phyloP scores from a whole-genome alignment of 1,140 invertebrate genomes.

The Trachymyrmex septentrionalis region DNA sequence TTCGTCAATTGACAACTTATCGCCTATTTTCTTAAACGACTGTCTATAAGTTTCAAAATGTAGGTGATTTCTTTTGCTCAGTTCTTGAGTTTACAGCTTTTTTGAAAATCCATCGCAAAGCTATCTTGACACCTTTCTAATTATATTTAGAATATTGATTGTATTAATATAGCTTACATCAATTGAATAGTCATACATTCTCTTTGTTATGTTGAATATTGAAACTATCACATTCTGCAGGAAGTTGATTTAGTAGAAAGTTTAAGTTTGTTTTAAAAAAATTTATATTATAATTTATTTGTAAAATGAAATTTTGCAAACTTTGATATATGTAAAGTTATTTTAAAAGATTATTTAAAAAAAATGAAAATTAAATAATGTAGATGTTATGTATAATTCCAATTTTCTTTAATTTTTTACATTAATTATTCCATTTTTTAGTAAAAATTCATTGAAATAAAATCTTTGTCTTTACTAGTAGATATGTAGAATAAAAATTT shows the following conservation, averaged over 20 bases:
- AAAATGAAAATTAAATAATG: not conserved
- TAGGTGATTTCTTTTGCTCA: not conserved
- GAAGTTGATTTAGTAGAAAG: not conserved
- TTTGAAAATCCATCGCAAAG: not conserved
- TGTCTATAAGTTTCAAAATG: not conserved
- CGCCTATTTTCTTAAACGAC: not conserved
- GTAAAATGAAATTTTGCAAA: not conserved
- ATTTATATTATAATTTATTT: slow-evolving; percentile 1
- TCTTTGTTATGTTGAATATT: not conserved
- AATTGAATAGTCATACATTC: not conserved
- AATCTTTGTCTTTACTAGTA: not conserved
- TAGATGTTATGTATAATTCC: not conserved
- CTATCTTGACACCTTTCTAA: not conserved
- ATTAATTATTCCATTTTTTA: not conserved
- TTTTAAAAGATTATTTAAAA: not conserved
- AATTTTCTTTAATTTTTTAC: slow-evolving; percentile 8
- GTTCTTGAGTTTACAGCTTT: not conserved
- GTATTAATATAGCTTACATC: not conserved
- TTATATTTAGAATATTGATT: slow-evolving; percentile 39
- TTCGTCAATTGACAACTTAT: not conserved
- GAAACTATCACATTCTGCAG: not conserved
- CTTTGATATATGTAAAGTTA: not conserved
- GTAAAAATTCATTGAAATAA: not conserved
- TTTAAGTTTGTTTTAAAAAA: not conserved
- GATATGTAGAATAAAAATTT: not conserved